A percentile compares a stretch with the other conserved stretches of the same genome.
phyloP scores from a whole-genome alignment of 2,113 vertebrate species.

The Hiodon tergisus region DNA sequence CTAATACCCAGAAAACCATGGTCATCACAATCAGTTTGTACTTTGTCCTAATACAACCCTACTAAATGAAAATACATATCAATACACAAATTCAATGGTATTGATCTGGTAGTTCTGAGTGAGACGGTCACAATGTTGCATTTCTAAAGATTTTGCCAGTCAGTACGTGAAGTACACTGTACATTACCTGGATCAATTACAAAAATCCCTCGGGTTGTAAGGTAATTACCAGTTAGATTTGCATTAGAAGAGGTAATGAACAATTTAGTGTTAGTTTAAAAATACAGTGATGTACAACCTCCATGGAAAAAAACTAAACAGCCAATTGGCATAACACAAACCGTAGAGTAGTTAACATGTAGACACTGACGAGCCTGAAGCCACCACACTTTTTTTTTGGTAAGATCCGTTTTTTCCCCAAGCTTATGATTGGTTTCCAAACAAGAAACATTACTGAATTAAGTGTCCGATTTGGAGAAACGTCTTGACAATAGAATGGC shows the following conservation, averaged over 20 bases:
- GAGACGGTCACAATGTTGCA: slow-evolving; percentile 37
- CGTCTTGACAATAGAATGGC: not conserved
- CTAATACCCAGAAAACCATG: slow-evolving; percentile 53
- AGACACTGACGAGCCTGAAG: slow-evolving; percentile 37
- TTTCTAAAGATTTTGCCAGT: slow-evolving; percentile 50
- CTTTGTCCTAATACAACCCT: slow-evolving; percentile 38
- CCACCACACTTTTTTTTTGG: not conserved
- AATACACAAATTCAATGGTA: slow-evolving; percentile 39
- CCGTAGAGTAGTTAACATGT: slow-evolving; percentile 44
- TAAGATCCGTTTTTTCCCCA: not conserved
- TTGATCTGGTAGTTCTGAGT: slow-evolving; percentile 60
- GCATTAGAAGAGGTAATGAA: slow-evolving; percentile 53
- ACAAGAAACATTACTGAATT: slow-evolving; percentile 4
- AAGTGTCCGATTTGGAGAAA: not conserved
- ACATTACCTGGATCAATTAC: slow-evolving; percentile 57
- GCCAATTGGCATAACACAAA: slow-evolving; percentile 50
- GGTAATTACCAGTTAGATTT: slow-evolving; percentile 48
- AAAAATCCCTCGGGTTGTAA: slow-evolving; percentile 51
- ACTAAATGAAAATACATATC: slow-evolving; percentile 51
- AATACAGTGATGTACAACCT: slow-evolving; percentile 55
- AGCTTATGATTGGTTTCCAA: not conserved
- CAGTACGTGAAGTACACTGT: slow-evolving; percentile 58
- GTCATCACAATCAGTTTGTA: slow-evolving; percentile 55
- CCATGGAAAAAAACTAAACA: slow-evolving; percentile 49
- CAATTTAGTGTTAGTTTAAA: slow-evolving; percentile 56